Percentiles rank a stretch among this genome's conserved stretches.
phyloP scores from a whole-genome alignment of 2,113 vertebrate genomes.

The Otis tarda region DNA sequence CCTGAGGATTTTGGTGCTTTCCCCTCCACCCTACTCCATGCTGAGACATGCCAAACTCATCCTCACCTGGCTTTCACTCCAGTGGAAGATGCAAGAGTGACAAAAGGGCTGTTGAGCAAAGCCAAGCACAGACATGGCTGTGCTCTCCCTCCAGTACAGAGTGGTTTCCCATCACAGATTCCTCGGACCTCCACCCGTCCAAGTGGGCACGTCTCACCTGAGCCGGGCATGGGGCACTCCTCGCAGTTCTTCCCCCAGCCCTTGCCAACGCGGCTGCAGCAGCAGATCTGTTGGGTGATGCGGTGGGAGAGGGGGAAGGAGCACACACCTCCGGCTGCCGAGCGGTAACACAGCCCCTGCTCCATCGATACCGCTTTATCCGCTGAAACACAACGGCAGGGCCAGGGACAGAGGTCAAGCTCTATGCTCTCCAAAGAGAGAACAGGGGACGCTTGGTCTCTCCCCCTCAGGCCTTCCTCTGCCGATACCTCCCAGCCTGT shows the following conservation, averaged over 20 bases:
- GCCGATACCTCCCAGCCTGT: background rate
- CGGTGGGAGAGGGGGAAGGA: conserved; percentile 85
- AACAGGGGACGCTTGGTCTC: background rate
- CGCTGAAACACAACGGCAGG: conserved; percentile 76
- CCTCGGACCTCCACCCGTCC: background rate
- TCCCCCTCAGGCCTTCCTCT: background rate
- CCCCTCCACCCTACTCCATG: background rate
- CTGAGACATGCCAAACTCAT: background rate
- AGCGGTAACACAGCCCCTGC: conserved; percentile 86
- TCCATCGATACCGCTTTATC: conserved; percentile 90
- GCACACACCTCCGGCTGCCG: conserved; percentile 76
- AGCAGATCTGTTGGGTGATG: conserved; percentile 99
- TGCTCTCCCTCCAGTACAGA: background rate
- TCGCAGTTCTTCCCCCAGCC: conserved; percentile 90
- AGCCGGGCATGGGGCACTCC: conserved; percentile 86
- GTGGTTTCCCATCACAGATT: background rate
- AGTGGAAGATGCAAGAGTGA: background rate
- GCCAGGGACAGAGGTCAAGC: background rate
- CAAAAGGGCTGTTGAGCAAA: background rate
- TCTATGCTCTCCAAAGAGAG: background rate
- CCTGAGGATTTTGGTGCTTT: background rate
- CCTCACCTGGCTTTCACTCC: background rate
- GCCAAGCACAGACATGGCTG: background rate
- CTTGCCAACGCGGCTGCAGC: conserved; percentile 96
- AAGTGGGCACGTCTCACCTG: conserved; percentile 73